Percentiles rank a stretch among this genome's conserved stretches.
These are phyloP conservation scores for Sardinella longiceps DNA, from an alignment of 2,797 vertebrate genomes.

Conservation along the genomic window DNA sequence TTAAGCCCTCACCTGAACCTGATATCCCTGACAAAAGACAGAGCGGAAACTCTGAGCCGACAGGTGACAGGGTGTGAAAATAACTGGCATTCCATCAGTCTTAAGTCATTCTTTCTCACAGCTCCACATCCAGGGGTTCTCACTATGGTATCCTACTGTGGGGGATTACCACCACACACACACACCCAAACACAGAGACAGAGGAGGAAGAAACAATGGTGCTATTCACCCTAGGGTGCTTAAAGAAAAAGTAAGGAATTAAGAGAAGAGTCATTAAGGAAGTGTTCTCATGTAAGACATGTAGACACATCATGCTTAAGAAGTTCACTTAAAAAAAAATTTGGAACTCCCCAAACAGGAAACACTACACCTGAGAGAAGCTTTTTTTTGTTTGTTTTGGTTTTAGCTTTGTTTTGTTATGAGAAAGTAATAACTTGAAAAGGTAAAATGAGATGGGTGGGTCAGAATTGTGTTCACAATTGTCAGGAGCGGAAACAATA, in stretches of 20 bases:
- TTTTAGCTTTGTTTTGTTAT: too few species aligned
- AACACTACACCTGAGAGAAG: neutral
- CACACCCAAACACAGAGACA: conserved; percentile 47
- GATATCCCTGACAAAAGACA: conserved; percentile 50
- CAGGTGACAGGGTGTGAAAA: conserved; percentile 61
- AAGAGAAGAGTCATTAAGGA: neutral
- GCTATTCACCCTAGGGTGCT: conserved; percentile 40
- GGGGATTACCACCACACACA: conserved; percentile 43
- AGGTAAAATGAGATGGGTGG: neutral
- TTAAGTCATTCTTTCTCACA: conserved; percentile 52
- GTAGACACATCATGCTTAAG: neutral
- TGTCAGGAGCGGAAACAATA: neutral
- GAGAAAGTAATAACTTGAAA: too few species aligned
- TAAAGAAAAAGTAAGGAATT: neutral
- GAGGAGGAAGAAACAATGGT: neutral
- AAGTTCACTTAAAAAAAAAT: neutral
- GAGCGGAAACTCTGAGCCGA: conserved; percentile 52
- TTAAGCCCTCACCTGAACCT: conserved; percentile 41
- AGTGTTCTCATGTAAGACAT: neutral
- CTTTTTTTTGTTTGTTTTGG: too few species aligned
- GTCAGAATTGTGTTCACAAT: neutral
- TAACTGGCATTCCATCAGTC: conserved; percentile 53
- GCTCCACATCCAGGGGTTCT: conserved; percentile 43
- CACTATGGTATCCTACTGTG: conserved; percentile 37
- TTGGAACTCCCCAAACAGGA: neutral